Conservation (phyloP, 2,113 vertebrate genomes). For the Amphilophus citrinellus region DNA sequence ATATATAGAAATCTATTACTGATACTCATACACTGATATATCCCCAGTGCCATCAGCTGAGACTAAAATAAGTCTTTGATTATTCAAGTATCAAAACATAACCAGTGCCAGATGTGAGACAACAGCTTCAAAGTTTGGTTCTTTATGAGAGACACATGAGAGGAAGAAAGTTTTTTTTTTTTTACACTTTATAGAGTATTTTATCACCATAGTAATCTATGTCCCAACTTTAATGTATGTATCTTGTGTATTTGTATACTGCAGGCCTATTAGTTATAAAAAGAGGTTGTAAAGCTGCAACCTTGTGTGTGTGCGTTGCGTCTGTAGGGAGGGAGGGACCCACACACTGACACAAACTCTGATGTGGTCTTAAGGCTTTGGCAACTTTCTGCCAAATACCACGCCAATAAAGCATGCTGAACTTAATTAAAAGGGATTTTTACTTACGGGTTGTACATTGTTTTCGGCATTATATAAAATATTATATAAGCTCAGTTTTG, state of each 20-base stretch:
- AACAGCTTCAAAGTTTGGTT: slow-evolving; percentile 50
- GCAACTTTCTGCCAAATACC: slow-evolving; percentile 7
- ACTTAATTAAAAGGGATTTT: slow-evolving; percentile 16
- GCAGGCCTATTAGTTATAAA: background rate
- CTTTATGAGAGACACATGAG: slow-evolving; percentile 46
- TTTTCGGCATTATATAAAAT: slow-evolving; percentile 7
- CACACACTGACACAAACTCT: background rate
- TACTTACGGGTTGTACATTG: slow-evolving; percentile 1
- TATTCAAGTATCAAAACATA: slow-evolving; percentile 27
- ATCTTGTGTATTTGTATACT: background rate
- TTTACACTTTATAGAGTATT: slow-evolving; percentile 13
- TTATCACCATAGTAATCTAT: slow-evolving; percentile 17
- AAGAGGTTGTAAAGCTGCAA: background rate
- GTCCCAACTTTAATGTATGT: background rate
- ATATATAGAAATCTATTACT: slow-evolving; percentile 3
- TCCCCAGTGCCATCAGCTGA: background rate
- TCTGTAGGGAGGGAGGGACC: background rate
- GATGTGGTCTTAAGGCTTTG: slow-evolving; percentile 20
- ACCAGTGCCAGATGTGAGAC: slow-evolving; percentile 44
- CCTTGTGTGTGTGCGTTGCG: background rate
- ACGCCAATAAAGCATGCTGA: slow-evolving; percentile 26
- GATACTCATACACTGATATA: background rate
- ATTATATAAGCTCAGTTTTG: background rate
- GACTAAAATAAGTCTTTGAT: slow-evolving; percentile 28
- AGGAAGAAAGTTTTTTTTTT: background rate